phyloP scores from a whole-genome alignment of 2,888 invertebrate genomes.

The Andrena fulva region DNA sequence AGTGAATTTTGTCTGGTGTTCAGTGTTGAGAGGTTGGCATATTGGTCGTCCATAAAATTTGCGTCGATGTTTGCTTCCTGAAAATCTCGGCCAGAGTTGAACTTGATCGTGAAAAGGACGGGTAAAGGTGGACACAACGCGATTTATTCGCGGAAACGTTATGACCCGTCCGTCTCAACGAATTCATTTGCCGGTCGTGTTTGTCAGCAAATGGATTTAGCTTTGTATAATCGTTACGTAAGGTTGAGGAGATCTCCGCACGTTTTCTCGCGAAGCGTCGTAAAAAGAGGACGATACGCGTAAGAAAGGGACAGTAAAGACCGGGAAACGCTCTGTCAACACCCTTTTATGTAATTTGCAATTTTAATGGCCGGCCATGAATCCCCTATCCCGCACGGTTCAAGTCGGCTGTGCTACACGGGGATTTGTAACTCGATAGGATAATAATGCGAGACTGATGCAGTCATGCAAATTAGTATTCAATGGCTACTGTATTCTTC shows the following conservation, averaged over 20 bases:
- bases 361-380: constrained; percentile 74
- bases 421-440: constrained; percentile 68
- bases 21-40: background rate
- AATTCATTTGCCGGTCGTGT: background rate
- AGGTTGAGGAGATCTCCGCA: constrained; percentile 1
- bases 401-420: constrained; percentile 36
- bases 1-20: background rate
- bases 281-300: background rate
- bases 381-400: constrained; percentile 40
- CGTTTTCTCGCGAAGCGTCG: constrained; percentile 7
- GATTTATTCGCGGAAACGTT: background rate
- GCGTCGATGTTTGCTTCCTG: background rate
- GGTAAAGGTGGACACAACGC: background rate
- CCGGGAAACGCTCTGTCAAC: constrained; percentile 63
- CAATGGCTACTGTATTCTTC: constrained; percentile 53
- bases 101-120: no score
- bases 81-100: background rate
- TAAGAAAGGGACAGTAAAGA: constrained; percentile 33
- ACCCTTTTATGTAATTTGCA: constrained; percentile 76
- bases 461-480: constrained; percentile 66
- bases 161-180: background rate
- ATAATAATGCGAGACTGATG: constrained; percentile 65
- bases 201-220: constrained; percentile 23
- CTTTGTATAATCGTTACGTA: constrained; percentile 6
- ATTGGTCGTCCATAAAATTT: background rate